Percentiles rank a stretch among this genome's conserved stretches.
These are phyloP conservation scores for Apodemia zela DNA, from an alignment of 2,888 invertebrate genomes.

Conservation along the genomic window DNA sequence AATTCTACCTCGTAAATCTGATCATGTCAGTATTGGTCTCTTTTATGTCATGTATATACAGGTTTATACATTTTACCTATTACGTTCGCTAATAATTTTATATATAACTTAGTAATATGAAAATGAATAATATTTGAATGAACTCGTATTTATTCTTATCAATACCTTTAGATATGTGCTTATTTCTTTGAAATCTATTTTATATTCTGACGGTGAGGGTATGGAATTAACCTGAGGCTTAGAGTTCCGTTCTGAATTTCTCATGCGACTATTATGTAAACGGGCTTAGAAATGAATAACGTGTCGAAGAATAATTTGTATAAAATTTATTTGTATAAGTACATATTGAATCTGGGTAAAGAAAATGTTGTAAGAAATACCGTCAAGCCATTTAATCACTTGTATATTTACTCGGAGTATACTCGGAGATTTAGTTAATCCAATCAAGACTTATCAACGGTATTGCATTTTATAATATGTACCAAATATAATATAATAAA, in stretches of 20 bases:
- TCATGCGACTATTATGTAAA: conserved; percentile 4
- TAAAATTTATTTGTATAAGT: not conserved
- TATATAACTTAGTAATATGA: not conserved
- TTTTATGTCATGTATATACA: not conserved
- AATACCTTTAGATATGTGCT: conserved; percentile 9
- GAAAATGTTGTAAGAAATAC: no score
- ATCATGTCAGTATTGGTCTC: no score
- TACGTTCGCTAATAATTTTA: not conserved
- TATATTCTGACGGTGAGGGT: conserved; percentile 8
- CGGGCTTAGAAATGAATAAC: conserved; percentile 8
- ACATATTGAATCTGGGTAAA: not conserved
- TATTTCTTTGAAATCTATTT: conserved; percentile 9
- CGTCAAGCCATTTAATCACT: no score
- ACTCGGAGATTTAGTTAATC: no score
- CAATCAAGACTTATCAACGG: no score
- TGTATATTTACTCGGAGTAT: no score
- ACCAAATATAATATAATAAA: no score
- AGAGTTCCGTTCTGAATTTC: conserved; percentile 6
- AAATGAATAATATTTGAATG: conserved; percentile 24
- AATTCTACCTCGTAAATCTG: no score
- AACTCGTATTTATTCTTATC: conserved; percentile 17
- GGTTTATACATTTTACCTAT: not conserved
- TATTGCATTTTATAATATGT: no score
- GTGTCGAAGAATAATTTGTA: conserved; percentile 1
- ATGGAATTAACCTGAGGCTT: conserved; percentile 11